Conservation (phyloP, 2,113 vertebrate genomes). For the Macquaria ambigua region DNA sequence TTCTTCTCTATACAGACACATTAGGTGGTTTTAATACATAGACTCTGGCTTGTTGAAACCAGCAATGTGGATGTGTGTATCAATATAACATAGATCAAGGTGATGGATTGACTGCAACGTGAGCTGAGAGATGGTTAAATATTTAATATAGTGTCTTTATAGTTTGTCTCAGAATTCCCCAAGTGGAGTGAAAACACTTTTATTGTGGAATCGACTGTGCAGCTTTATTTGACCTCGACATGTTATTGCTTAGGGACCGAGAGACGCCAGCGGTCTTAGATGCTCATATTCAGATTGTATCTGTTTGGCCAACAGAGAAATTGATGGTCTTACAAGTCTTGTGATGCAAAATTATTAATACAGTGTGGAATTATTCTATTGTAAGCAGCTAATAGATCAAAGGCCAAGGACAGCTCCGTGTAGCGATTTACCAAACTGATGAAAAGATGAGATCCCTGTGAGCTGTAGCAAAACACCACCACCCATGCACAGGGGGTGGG, state of each 20-base stretch:
- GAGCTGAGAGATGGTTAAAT: slow-evolving; percentile 53
- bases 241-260: slow-evolving; percentile 77
- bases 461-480: too few species aligned
- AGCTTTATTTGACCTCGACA: slow-evolving; percentile 75
- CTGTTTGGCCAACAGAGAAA: slow-evolving; percentile 52
- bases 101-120: slow-evolving; percentile 34
- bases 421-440: slow-evolving; percentile 55
- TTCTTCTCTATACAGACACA: not conserved
- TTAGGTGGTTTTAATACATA: not conserved
- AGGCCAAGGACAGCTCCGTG: slow-evolving; percentile 41
- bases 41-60: not conserved
- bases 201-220: slow-evolving; percentile 69
- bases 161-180: slow-evolving; percentile 62
- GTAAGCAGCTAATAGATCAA: slow-evolving; percentile 48
- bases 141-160: slow-evolving; percentile 67
- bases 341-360: slow-evolving; percentile 56
- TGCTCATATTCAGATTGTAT: slow-evolving; percentile 76
- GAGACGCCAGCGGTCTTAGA: slow-evolving; percentile 56
- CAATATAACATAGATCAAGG: slow-evolving; percentile 28
- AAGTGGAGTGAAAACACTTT: slow-evolving; percentile 72
- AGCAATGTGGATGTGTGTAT: not conserved
- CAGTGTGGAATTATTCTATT: slow-evolving; percentile 37
- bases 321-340: slow-evolving; percentile 37
- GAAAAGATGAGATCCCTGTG: slow-evolving; percentile 55
- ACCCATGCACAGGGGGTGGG: not conserved